Evolutionary conservation across 2,888 invertebrate species (phyloP).

Genomic region (Trichogramma dendrolimi): DNA sequence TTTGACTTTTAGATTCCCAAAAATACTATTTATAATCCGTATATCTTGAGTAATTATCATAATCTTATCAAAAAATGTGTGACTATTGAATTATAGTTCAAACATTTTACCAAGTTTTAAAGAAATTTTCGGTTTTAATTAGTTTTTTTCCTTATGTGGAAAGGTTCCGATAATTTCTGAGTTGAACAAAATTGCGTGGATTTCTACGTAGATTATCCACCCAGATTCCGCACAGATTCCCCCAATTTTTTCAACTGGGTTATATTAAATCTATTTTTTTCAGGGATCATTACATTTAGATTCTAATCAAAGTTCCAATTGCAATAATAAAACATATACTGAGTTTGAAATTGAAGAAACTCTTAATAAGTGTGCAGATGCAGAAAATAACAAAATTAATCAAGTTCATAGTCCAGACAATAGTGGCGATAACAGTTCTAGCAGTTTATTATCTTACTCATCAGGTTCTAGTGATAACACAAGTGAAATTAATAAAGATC

Average conservation of each 20-base stretch:
- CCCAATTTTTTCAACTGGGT: too few relatives aligned
- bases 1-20: neutral
- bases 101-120: too few relatives aligned
- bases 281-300: too few relatives aligned
- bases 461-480: constrained; percentile 56
- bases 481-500: constrained; percentile 53
- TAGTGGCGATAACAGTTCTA: constrained; percentile 59
- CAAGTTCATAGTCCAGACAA: constrained; percentile 38
- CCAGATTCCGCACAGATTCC: too few relatives aligned
- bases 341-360: neutral
- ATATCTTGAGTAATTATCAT: neutral
- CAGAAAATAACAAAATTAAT: neutral
- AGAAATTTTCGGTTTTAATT: too few relatives aligned
- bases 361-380: constrained; percentile 49
- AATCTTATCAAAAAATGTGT: neutral
- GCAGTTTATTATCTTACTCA: constrained; percentile 39
- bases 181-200: too few relatives aligned
- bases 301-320: neutral
- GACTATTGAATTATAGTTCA: too few relatives aligned
- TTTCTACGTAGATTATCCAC: too few relatives aligned
- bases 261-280: too few relatives aligned
- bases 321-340: neutral
- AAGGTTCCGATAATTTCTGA: too few relatives aligned
- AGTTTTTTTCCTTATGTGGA: too few relatives aligned
- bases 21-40: neutral